Base-by-base conservation (phyloP, 2,888 invertebrate species). In the Ophioninae sp. region DNA sequence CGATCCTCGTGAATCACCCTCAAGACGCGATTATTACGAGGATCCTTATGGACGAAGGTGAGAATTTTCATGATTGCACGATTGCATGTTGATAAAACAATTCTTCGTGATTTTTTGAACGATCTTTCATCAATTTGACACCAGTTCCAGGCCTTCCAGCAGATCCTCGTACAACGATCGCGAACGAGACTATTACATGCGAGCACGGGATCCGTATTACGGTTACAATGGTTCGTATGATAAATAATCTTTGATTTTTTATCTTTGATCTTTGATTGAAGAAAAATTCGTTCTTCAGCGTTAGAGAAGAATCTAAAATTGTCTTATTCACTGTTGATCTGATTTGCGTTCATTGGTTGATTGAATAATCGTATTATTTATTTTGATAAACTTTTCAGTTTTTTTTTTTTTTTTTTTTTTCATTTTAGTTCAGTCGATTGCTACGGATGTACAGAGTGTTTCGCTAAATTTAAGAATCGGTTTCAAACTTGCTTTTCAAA, bases 141-240 rank as follows among this genome's bases (percentile, higher is more conserved):
- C 82, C 39, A 92, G 92, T 80, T 93, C 93, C 59, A 91, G 93
- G 63, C 93, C 93, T 56, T 93, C 93, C 5, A 93, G 93, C 81
- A 91, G 93, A 88, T 92, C 93, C 39, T 93, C 93, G 17, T 93
- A 92, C 85, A 93, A 93, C 41, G 93, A 93, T 65, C 90, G 92
- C 75, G 93, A 93, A 39, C 88, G 93, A 58, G 92, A 92, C 68
- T 90, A 90, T 78, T 92, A 91, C 67, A 86, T 88, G 85, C 88
- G 93, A 85, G 76, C 87, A 3, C 90, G 92, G 67, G 92, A 93
- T 86, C 90, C 91, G 71, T 91, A 91, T 86, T 93, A 92, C 81
- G 87, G 86, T 74, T 93, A 92, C 78, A 92, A 90, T 84, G 91
- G 92, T 84, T 68, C 10, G 84, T 84, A 59, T 9, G 10, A 8